Conservation (phyloP, 2,888 invertebrate genomes). For the Erebia epiphron region DNA sequence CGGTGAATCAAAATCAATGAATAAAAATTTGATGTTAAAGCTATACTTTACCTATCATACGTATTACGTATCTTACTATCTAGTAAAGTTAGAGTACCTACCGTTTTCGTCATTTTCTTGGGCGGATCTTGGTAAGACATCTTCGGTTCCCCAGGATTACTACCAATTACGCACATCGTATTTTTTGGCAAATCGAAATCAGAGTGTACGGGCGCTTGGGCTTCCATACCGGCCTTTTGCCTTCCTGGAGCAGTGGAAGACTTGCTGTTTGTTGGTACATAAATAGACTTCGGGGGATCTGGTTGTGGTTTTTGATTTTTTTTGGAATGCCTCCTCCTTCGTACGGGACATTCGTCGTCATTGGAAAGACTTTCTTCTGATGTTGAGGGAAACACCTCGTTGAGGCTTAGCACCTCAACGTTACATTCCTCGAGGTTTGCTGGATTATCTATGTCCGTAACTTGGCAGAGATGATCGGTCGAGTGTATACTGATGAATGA, state of each 20-base stretch:
- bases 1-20: too few relatives aligned
- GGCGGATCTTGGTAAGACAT: constrained; percentile 74
- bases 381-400: constrained; percentile 75
- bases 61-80: not conserved
- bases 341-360: constrained; percentile 66
- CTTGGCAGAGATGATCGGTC: constrained; percentile 74
- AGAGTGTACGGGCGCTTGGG: constrained; percentile 63
- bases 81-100: constrained; percentile 42
- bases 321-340: constrained; percentile 55
- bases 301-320: constrained; percentile 52
- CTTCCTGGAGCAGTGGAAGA: constrained; percentile 65
- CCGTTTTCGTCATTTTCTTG: constrained; percentile 76
- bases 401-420: constrained; percentile 72
- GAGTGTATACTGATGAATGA: constrained; percentile 79
- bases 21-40: too few relatives aligned
- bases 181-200: constrained; percentile 74
- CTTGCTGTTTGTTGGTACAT: constrained; percentile 73
- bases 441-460: constrained; percentile 56
- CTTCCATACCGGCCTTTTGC: constrained; percentile 58
- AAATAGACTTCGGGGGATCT: constrained; percentile 57
- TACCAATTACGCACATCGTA: constrained; percentile 74
- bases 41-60: too few relatives aligned
- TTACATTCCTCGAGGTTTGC: constrained; percentile 69
- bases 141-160: constrained; percentile 77
- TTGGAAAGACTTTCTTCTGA: constrained; percentile 76